A percentile compares a stretch with the other conserved stretches of the same genome.
Evolutionary conservation across 1,140 invertebrate genomes (phyloP).

Genomic region (Musca domestica): DNA sequence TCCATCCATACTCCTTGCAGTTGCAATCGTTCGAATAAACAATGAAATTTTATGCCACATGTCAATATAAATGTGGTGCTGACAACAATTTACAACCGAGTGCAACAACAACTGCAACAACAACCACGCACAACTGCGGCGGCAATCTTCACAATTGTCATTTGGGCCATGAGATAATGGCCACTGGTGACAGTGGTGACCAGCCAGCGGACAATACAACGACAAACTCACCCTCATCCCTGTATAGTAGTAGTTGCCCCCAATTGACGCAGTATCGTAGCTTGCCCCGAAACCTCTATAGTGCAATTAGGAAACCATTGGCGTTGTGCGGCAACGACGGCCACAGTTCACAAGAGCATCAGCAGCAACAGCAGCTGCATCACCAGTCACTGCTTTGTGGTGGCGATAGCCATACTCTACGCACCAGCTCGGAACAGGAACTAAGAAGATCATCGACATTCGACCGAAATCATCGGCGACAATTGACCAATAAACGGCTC

Average conservation of each 20-base stretch:
- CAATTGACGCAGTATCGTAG: conserved; percentile 32
- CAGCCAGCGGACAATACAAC: conserved; percentile 22
- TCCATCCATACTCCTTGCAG: too few relatives aligned
- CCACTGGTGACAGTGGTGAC: conserved; percentile 40
- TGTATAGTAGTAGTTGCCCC: conserved; percentile 51
- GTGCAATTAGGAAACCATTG: conserved; percentile 4
- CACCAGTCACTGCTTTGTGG: background rate
- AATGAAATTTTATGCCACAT: conserved; percentile 26
- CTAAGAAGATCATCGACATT: conserved; percentile 21
- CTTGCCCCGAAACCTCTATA: conserved; percentile 11
- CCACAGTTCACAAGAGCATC: conserved; percentile 26
- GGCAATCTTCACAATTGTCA: conserved; percentile 28
- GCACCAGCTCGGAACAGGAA: conserved; percentile 20
- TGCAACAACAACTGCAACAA: conserved; percentile 14
- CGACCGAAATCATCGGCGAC: conserved; percentile 28
- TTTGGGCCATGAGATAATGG: conserved; percentile 44
- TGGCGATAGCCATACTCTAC: conserved; percentile 4
- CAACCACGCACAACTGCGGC: conserved; percentile 26
- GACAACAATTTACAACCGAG: conserved; percentile 26
- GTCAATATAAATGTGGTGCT: conserved; percentile 30
- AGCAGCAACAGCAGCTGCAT: conserved; percentile 20
- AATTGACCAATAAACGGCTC: conserved; percentile 26
- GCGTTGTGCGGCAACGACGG: conserved; percentile 23
- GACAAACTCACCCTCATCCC: conserved; percentile 48
- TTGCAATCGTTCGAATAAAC: conserved; percentile 6